These are phyloP conservation scores for Lycaon pictus DNA, from an alignment of 2,113 vertebrate species.

Conservation along the genomic window DNA sequence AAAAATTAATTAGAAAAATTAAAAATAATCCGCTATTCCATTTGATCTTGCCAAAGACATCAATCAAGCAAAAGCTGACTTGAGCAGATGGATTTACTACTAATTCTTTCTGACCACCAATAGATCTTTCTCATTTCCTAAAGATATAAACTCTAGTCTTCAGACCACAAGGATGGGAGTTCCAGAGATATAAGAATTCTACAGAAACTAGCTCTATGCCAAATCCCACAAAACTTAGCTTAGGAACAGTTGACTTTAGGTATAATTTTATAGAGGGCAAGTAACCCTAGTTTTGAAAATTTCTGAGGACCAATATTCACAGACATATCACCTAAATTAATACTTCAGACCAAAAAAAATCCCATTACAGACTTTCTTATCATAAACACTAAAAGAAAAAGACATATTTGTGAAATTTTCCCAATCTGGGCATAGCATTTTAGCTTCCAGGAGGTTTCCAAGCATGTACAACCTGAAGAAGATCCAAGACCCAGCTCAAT, in stretches of 20 bases:
- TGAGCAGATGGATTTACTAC: background rate
- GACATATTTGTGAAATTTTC: background rate
- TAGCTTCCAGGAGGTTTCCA: background rate
- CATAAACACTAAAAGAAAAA: background rate
- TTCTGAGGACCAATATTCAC: background rate
- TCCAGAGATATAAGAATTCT: background rate
- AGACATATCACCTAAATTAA: background rate
- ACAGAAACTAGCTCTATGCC: constrained; percentile 19
- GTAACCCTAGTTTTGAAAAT: constrained; percentile 17
- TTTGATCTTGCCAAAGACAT: constrained; percentile 2
- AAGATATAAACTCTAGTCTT: background rate
- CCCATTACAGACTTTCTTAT: background rate
- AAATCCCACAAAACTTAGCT: constrained; percentile 11
- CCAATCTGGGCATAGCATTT: background rate
- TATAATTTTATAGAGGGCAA: background rate
- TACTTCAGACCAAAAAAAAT: constrained; percentile 4
- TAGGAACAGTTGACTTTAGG: constrained; percentile 4
- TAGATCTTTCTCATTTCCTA: background rate
- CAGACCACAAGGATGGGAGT: background rate
- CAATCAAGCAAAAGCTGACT: background rate
- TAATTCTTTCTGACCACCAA: background rate
- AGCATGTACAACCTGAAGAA: constrained; percentile 2
- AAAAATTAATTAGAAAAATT: constrained; percentile 46
- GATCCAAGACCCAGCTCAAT: background rate
- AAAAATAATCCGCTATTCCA: background rate